Evolutionary conservation across 2,113 vertebrate species (phyloP).

Genomic region (Apteryx owenii): DNA sequence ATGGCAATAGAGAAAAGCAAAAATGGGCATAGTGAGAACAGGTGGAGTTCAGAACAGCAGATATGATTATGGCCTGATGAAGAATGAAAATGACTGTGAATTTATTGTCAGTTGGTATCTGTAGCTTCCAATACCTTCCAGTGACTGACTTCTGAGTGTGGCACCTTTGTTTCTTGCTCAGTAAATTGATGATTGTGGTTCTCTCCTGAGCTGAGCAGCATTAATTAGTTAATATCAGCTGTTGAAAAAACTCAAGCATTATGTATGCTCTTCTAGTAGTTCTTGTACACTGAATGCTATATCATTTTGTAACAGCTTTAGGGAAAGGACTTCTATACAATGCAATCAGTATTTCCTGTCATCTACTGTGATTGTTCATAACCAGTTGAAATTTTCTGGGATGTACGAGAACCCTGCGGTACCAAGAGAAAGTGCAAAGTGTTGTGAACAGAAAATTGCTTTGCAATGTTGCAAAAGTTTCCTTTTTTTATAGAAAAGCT

Average conservation of each 20-base stretch:
- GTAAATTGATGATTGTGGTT: not conserved
- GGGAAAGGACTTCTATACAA: not conserved
- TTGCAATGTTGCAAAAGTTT: not conserved
- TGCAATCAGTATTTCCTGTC: not conserved
- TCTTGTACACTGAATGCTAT: not conserved
- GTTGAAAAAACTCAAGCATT: not conserved
- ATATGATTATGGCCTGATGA: not conserved
- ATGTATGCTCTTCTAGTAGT: not conserved
- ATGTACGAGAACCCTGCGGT: not conserved
- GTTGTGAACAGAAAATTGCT: not conserved
- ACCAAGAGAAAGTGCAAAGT: not conserved
- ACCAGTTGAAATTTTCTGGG: not conserved
- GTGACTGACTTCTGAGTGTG: not conserved
- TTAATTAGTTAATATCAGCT: not conserved
- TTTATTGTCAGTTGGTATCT: not conserved
- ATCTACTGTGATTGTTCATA: not conserved
- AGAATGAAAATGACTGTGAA: not conserved
- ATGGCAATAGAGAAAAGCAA: not conserved
- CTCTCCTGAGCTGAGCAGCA: not conserved
- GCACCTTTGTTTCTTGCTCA: not conserved
- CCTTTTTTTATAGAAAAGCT: not conserved
- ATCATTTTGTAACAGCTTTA: not conserved
- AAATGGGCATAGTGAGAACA: not conserved
- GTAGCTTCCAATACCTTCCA: not conserved
- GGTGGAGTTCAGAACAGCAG: not conserved